Evolutionary conservation across 2,888 invertebrate genomes (phyloP), one percentile per base, ranked within the genome.

Genomic region (Ligdia adustata): DNA sequence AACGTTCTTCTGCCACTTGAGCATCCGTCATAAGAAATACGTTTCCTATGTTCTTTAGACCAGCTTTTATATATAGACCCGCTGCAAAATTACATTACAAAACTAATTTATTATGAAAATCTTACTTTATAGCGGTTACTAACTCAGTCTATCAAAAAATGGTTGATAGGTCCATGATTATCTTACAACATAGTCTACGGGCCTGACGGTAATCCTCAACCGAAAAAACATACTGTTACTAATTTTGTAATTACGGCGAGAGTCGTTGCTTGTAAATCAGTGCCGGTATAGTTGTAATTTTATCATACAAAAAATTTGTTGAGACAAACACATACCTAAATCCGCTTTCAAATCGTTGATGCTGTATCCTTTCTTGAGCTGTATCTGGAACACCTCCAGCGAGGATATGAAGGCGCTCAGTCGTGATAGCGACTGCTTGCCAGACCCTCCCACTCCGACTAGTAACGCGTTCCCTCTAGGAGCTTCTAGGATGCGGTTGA

Each of bases 21-120:
- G 97, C 96, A 77, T 98, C 98, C 0, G 98, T 97, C 96, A 98
- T 96, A 11, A 98, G 79, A 79, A 98, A 98, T 50, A 97, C 94
- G 29, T 94, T 95, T 9, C 95, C 95, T 2, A 97, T 93, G 66
- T 93, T 94, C 79, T 98, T 98, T 26, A 98, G 75, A 0, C 98
- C 98, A 0, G 96, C 93, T 79, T 97, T 98, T 34, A 95, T 77
- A 76, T 98, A 98, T n/a, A 98, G 88, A 1, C 79, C 82, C 9
- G 96, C 94, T 89, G 92, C 75, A 69, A 57, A 18, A 32, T 7
- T 4, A 26, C 15, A 11, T n/a, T n/a, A n/a, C n/a, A n/a, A n/a
- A n/a, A n/a, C n/a, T n/a, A n/a, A n/a, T n/a, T n/a, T n/a, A n/a
- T n/a, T n/a, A n/a, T n/a, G n/a, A n/a, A n/a, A n/a, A n/a, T n/a